Base-by-base conservation (phyloP, 2,797 vertebrate genomes). In the Lepus townsendii region DNA sequence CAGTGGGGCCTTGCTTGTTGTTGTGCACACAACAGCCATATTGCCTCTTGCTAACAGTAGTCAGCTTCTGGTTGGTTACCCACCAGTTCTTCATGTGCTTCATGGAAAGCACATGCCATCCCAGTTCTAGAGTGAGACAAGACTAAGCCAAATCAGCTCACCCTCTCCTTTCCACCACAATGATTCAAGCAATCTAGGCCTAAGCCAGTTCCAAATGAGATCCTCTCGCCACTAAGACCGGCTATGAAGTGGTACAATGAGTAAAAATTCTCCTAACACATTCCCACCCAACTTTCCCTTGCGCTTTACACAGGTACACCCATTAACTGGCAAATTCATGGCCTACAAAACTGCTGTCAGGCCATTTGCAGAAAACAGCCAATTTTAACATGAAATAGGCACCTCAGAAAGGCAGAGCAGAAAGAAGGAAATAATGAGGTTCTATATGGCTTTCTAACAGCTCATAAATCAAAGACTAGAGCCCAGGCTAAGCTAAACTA, bases 401-500 rank as follows among this genome's bases (percentile, higher is more conserved):
- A 60, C 30, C 75, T 66, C 42, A 83, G 60, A 92, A 76, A 93
- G 82, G 38, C 63, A 87, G 32, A 82, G 42, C 65, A 63, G n/a
- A 78, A 88, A 90, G 19, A 75, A 66, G 60, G 27, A 93, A 95
- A 88, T 71, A 93, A 78, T 52, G 30, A 30, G 5, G 91, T 87
- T 93, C 68, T 35, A 69, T 42, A 72, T 32, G 35, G 82, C 50
- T 96, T 71, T 87, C 11, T 68, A 86, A 60, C 11, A 93, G 38
- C 47, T 75, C 83, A 94, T 75, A 85, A 82, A 92, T 78, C 82
- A 95, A 92, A 92, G 80, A 86, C 72, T 63, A 47, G 93, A 92
- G 19, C 27, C 54, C 26, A 87, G 52, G 22, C 47, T 78, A 90
- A 85, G 8, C 42, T 62, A 76, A 91, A 60, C 19, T 54, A 50